Base-by-base conservation (phyloP, 37 sponge, comb jelly and placozoan genomes). In the Halichondria panicea region DNA sequence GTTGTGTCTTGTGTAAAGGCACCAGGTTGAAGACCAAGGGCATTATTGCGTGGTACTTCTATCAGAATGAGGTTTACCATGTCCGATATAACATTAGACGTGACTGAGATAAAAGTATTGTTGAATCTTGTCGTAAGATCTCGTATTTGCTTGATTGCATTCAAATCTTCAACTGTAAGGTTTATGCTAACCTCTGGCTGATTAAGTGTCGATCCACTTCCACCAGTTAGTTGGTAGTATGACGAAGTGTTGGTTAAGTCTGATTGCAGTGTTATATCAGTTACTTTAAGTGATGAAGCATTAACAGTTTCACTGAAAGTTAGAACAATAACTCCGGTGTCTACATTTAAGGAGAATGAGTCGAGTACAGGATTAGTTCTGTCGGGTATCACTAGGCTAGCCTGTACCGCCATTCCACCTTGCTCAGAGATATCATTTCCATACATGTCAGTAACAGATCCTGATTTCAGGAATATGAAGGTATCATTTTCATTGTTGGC, bases 261-360 rank as follows among this genome's bases (percentile, higher is more conserved):
- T 18, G 87, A 86, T 38, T 84, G 92, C 3, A 92, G 75, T 2
- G 87, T 87, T 65, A 92, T 32, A 0, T 68, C 80, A 15, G 88
- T 53, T 13, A 66, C 31, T 32, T 84, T 55, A 13, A 92, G 38
- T 15, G 84, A 80, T 35, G 74, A 78, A 13, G 72, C 79, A 55
- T 93, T 77, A 31, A 93, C 76, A 19, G 94, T 81, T 43, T 93
- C 94, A 52, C 77, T 81, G 67, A 93, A 93, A 6, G 73, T 77
- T 40, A 93, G 76, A 15, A 40, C 24, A 7, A 93, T 55, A 0
- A 66, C 36, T 4, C 94, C 90, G n/a, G 44, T 63, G 63, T 93
- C 54, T 57, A 93, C 33, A 52, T 93, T 90, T 21, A 93, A 63
- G 1, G 56, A n/a, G 71, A 93, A 93, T 41, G 63, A 30, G 40